phyloP scores from a whole-genome alignment of 2,113 vertebrate species.

The Cyprinodon tularosa region DNA sequence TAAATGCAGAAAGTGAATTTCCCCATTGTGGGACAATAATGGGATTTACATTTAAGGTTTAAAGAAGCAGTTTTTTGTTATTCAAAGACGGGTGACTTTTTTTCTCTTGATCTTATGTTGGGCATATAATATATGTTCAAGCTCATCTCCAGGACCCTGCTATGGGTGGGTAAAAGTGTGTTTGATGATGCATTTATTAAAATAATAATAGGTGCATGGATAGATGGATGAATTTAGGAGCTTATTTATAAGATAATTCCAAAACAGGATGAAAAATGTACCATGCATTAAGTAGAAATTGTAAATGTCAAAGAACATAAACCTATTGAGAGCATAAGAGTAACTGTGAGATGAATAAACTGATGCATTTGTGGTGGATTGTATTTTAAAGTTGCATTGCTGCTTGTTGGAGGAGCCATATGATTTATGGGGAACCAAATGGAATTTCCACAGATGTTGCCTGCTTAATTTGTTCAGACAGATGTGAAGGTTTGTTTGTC shows the following conservation, averaged over 20 bases:
- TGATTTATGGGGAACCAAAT: conserved; percentile 72
- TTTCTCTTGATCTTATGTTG: too few relatives aligned
- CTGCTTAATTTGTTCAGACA: conserved; percentile 40
- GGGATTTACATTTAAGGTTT: too few relatives aligned
- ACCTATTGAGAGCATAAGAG: not conserved
- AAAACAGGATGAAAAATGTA: not conserved
- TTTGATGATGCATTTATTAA: too few relatives aligned
- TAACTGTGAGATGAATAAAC: not conserved
- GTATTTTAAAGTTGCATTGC: conserved; percentile 58
- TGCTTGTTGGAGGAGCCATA: conserved; percentile 60
- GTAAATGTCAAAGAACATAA: not conserved
- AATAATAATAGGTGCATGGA: not conserved
- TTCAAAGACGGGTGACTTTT: too few relatives aligned
- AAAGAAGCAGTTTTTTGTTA: too few relatives aligned
- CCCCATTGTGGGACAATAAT: too few relatives aligned
- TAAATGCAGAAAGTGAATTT: too few relatives aligned
- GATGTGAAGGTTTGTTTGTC: not conserved
- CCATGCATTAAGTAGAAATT: not conserved
- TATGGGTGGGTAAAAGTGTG: too few relatives aligned
- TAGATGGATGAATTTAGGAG: not conserved
- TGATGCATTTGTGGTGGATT: conserved; percentile 40
- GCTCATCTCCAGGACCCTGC: too few relatives aligned
- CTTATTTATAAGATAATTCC: not conserved
- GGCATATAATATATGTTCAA: too few relatives aligned
- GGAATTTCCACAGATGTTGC: conserved; percentile 56